These are phyloP conservation scores for Perca fluviatilis DNA, from an alignment of 2,113 vertebrate species.

Conservation along the genomic window DNA sequence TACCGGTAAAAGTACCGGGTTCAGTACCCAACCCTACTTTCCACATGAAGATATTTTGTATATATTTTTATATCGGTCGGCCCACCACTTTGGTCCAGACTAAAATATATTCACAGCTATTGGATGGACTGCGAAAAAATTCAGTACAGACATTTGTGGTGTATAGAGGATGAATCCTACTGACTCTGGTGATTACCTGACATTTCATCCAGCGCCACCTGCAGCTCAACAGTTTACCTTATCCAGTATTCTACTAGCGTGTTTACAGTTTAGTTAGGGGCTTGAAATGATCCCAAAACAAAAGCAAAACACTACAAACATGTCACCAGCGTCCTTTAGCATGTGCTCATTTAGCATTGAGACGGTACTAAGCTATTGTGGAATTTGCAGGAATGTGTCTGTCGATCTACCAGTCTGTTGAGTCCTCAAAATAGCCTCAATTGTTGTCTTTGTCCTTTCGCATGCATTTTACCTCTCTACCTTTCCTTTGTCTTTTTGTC, in stretches of 20 bases:
- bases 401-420: neutral
- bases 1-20: too few relatives aligned
- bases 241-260: too few relatives aligned
- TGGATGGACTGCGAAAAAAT: neutral
- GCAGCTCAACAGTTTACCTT: too few relatives aligned
- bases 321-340: neutral
- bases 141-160: neutral
- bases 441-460: neutral
- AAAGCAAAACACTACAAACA: neutral
- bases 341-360: neutral
- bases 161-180: too few relatives aligned
- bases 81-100: neutral
- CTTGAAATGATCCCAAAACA: neutral
- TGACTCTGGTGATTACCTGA: too few relatives aligned
- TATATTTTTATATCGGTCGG: too few relatives aligned
- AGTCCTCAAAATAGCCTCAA: neutral
- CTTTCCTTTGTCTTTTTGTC: neutral
- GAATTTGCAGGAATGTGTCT: neutral
- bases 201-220: too few relatives aligned
- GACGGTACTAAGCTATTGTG: neutral
- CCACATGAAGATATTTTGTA: neutral
- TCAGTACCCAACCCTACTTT: too few relatives aligned
- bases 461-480: too few relatives aligned
- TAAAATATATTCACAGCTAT: neutral
- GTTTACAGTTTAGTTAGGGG: neutral